A percentile compares a stretch with the other conserved stretches of the same genome.
Conservation (phyloP, 2,113 vertebrate species). For the Ibidorhyncha struthersii region DNA sequence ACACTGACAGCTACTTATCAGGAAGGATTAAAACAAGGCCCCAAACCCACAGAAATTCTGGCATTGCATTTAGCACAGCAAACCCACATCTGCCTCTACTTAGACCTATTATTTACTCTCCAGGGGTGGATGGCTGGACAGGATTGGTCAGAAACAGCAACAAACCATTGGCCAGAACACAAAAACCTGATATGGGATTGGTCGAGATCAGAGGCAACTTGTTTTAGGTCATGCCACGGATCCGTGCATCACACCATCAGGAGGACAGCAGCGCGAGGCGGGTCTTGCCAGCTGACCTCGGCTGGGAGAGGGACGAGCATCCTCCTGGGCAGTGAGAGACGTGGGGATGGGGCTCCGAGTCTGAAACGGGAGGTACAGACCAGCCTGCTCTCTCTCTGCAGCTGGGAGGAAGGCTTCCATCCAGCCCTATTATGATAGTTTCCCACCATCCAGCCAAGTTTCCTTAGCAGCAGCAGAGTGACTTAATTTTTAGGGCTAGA, state of each 20-base stretch:
- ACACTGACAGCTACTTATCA: background rate
- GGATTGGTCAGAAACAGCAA: background rate
- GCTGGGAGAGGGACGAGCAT: background rate
- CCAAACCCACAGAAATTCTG: background rate
- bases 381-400: background rate
- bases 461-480: constrained; percentile 7
- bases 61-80: background rate
- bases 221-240: background rate
- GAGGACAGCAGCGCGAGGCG: rapidly evolving
- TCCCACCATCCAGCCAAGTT: constrained; percentile 23
- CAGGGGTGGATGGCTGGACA: background rate
- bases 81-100: background rate
- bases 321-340: background rate
- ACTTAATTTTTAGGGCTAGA: constrained; percentile 32
- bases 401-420: background rate
- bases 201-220: background rate
- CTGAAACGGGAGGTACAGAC: background rate
- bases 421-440: background rate
- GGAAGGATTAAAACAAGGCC: background rate
- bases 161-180: background rate
- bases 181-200: background rate
- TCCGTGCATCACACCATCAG: rapidly evolving
- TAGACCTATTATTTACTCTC: background rate
- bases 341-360: rapidly evolving
- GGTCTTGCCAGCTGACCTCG: background rate